A percentile compares a stretch with the other conserved stretches of the same genome.
phyloP scores from a whole-genome alignment of 1,140 invertebrate genomes.

The Aphaenogaster ashmeadi region DNA sequence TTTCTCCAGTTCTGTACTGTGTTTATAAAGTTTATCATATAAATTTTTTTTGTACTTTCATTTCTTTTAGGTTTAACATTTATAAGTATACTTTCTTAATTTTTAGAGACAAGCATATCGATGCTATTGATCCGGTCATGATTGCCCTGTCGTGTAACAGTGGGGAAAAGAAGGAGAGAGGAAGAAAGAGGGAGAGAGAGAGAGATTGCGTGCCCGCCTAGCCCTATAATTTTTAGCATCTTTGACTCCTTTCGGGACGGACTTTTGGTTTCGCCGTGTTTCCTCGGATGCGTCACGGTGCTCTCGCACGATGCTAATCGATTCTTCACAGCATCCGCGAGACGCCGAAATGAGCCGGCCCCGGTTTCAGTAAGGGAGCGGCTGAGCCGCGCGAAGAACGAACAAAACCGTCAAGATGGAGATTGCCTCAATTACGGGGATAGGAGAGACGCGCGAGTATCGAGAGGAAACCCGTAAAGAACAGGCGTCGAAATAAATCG shows the following conservation, averaged over 20 bases:
- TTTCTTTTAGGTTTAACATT: background rate
- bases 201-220: background rate
- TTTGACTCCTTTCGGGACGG: constrained; percentile 24
- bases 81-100: background rate
- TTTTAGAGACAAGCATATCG: constrained; percentile 13
- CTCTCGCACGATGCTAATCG: constrained; percentile 77
- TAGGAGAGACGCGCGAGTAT: constrained; percentile 6
- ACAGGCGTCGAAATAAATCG: constrained; percentile 21
- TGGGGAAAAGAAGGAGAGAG: background rate
- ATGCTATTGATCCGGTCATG: constrained; percentile 4
- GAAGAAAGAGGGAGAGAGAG: background rate
- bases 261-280: constrained; percentile 8
- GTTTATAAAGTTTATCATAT: background rate
- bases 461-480: background rate
- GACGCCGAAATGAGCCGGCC: constrained; percentile 39
- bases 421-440: constrained; percentile 38
- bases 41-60: background rate
- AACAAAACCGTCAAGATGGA: constrained; percentile 33
- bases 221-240: constrained; percentile 40
- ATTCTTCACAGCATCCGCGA: constrained; percentile 80
- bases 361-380: background rate
- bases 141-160: background rate
- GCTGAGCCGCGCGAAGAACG: background rate
- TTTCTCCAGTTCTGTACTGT: background rate
- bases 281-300: constrained; percentile 41